phyloP scores from a whole-genome alignment of 2,888 invertebrate species.

The Adela reaumurella region DNA sequence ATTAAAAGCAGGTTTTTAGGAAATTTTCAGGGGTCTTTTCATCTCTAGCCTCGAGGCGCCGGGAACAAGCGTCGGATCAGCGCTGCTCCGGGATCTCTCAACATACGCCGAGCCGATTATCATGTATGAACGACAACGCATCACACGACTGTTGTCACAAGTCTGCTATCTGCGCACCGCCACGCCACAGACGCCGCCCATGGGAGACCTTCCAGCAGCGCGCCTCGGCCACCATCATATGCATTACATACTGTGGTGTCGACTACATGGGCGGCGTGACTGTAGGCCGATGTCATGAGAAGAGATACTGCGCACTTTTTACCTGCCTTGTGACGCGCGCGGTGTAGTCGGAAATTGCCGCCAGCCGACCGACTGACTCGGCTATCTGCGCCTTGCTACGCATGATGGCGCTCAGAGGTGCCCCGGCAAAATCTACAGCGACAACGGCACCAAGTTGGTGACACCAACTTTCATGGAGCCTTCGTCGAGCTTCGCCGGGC shows the following conservation, averaged over 20 bases:
- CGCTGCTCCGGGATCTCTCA: too few relatives aligned
- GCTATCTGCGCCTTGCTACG: constrained; percentile 4
- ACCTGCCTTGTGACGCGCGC: constrained; percentile 1
- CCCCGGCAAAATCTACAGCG: constrained; percentile 7
- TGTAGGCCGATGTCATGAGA: neutral
- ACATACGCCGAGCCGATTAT: too few relatives aligned
- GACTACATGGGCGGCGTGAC: neutral
- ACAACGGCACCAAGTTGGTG: neutral
- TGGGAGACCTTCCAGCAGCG: neutral
- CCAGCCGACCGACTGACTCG: neutral
- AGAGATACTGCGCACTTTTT: constrained; percentile 11
- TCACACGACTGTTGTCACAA: neutral
- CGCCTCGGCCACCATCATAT: neutral
- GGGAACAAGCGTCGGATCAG: too few relatives aligned
- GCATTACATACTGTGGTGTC: neutral
- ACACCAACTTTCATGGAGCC: neutral
- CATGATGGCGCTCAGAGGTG: constrained; percentile 12
- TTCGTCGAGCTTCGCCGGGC: neutral
- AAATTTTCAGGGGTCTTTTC: too few relatives aligned
- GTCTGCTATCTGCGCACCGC: neutral
- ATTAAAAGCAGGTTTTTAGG: too few relatives aligned
- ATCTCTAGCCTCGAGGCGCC: too few relatives aligned
- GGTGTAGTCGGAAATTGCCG: neutral
- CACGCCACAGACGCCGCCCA: neutral
- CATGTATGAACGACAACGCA: too few relatives aligned